Evolutionary conservation across 2,113 vertebrate genomes (phyloP), one percentile per base, ranked within the genome.

Genomic region (Epinephelus fuscoguttatus): DNA sequence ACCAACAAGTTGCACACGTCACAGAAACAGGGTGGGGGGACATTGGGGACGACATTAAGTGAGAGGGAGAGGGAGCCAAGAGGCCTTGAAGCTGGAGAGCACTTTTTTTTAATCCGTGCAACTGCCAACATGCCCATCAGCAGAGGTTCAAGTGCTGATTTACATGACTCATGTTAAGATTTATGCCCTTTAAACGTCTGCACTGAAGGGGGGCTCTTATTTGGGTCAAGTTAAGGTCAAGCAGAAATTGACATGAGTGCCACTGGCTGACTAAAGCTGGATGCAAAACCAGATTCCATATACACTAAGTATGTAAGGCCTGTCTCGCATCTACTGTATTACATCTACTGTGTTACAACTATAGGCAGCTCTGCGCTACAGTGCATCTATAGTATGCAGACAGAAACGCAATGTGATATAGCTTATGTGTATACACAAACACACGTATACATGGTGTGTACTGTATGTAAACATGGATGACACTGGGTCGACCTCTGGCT

Each of bases 381-480:
- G 23, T 59, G 45, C 59, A 55, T 47, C 19, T 37, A 56, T 27
- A 27, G 63, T 9, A 42, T 56, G 42, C 40, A 76, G 68, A 78
- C 33, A 70, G 40, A 76, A 83, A 81, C 42, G 53, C 74, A 77
- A 77, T 18, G 30, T 45, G 75, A 85, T 70, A 60, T 12, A 67
- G 64, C 11, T 27, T 33, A 45, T 69, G 52, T 55, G 71, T 57
- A 77, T 79, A 84, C 47, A 75, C 23, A 56, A 47, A 47, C 42
- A 78, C 52, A 79, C 21, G 50, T 3, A 49, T 18, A 55, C 10
- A 52, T 49, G 47, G 6, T 37, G 33, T 30, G 30, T 30, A 37
- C 33, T 37, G 33, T 8, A 37, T 37, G 4, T 37, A 37, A 37
- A 37, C 33, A 37, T 37, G 6, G 6, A 37, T 7, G 5, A 37